Percentiles rank a stretch among this genome's conserved stretches.
Evolutionary conservation across 2,113 vertebrate species (phyloP).

Genomic region (Cheilinus undulatus): DNA sequence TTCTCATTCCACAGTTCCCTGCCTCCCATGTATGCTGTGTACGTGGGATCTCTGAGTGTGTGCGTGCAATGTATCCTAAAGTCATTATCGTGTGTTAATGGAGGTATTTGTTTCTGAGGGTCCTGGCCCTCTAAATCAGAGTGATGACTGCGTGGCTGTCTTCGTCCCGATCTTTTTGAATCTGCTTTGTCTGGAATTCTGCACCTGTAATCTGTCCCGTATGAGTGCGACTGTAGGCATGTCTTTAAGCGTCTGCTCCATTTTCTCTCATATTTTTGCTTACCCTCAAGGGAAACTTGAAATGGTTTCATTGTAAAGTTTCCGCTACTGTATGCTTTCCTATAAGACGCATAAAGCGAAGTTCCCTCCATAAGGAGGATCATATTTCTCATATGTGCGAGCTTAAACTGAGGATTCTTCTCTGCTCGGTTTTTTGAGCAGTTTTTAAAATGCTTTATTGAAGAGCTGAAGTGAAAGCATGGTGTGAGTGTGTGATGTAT

Average conservation of each 20-base stretch:
- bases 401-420: conserved; percentile 77
- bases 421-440: conserved; percentile 81
- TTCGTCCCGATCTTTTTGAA: conserved; percentile 52
- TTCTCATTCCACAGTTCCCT: conserved; percentile 67
- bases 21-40: conserved; percentile 63
- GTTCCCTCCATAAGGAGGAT: conserved; percentile 82
- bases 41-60: conserved; percentile 60
- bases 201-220: conserved; percentile 77
- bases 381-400: conserved; percentile 76
- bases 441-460: conserved; percentile 82
- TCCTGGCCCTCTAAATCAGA: conserved; percentile 60
- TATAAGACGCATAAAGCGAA: conserved; percentile 76
- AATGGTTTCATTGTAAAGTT: conserved; percentile 55
- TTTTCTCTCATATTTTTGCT: conserved; percentile 59
- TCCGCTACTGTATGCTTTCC: conserved; percentile 77
- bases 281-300: conserved; percentile 64
- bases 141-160: conserved; percentile 71
- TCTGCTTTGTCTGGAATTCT: conserved; percentile 84
- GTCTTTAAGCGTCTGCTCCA: conserved; percentile 62
- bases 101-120: conserved; percentile 71
- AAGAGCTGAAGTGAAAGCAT: conserved; percentile 78
- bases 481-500: conserved; percentile 65
- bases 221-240: conserved; percentile 57
- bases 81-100: conserved; percentile 65
- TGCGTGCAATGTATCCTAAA: conserved; percentile 64